Conservation (phyloP, 92 coral and sea anemone species). For the Blastomussa wellsi region DNA sequence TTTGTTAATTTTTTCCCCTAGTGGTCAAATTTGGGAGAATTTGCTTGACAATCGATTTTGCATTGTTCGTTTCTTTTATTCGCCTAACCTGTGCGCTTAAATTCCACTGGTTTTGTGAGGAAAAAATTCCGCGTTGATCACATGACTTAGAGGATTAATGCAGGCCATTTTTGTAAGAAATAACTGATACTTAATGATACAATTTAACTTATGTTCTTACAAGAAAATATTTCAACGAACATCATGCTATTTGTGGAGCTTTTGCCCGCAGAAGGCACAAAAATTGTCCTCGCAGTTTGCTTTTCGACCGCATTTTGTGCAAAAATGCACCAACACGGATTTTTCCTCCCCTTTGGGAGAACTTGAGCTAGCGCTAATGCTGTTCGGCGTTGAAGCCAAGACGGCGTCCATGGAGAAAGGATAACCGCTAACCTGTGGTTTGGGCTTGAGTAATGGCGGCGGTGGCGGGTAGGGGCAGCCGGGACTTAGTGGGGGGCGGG, state of each 20-base stretch:
- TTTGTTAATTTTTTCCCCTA: background rate
- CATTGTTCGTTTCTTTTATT: background rate
- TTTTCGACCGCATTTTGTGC: constrained; percentile 93
- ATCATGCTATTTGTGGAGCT: constrained; percentile 48
- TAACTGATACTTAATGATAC: background rate
- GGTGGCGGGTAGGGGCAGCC: constrained; percentile 83
- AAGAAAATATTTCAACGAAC: background rate
- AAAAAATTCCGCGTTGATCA: background rate
- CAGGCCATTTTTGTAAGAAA: background rate
- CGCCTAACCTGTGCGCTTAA: background rate
- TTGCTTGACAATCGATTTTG: background rate
- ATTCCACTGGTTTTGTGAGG: background rate
- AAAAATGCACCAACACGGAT: constrained; percentile 57
- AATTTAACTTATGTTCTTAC: background rate
- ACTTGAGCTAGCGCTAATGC: constrained; percentile 32
- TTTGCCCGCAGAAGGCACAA: constrained; percentile 93
- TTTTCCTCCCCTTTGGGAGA: constrained; percentile 63
- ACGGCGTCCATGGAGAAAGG: constrained; percentile 79
- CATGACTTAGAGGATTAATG: background rate
- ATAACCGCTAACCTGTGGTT: constrained; percentile 65
- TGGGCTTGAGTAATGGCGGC: constrained; percentile 79
- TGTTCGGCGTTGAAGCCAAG: constrained; percentile 58
- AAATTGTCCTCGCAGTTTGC: constrained; percentile 81
- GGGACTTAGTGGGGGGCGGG: constrained; percentile 67
- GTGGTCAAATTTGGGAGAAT: background rate